phyloP scores from a whole-genome alignment of 1,140 invertebrate genomes.

The Cryptotermes secundus region DNA sequence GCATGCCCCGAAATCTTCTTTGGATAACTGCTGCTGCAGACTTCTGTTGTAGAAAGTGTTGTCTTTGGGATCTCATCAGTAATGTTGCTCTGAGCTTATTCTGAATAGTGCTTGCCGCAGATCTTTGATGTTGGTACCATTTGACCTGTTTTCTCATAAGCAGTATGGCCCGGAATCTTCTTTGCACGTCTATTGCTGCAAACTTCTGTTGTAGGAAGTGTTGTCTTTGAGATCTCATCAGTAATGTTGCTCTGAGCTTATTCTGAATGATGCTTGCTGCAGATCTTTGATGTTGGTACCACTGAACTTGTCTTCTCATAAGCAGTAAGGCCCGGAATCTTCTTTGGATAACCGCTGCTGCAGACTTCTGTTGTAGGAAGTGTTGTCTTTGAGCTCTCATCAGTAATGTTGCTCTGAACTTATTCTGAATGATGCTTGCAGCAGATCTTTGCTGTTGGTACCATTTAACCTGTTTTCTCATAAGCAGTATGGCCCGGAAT shows the following conservation, averaged over 20 bases:
- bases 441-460: slow-evolving; percentile 31
- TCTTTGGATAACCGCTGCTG: neutral
- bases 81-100: neutral
- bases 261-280: slow-evolving; percentile 49
- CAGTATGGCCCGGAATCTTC: neutral
- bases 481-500: neutral
- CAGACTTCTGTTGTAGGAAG: slow-evolving; percentile 41
- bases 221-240: slow-evolving; percentile 43
- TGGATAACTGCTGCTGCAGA: neutral
- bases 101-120: neutral
- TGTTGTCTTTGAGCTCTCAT: slow-evolving; percentile 30
- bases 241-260: slow-evolving; percentile 48
- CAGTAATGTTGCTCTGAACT: slow-evolving; percentile 33
- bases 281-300: slow-evolving; percentile 30
- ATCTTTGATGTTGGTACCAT: neutral
- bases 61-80: neutral
- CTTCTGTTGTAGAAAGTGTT: neutral
- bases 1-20: neutral
- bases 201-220: slow-evolving; percentile 37
- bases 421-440: slow-evolving; percentile 40
- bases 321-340: neutral
- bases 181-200: neutral
- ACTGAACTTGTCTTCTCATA: neutral
- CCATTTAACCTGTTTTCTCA: neutral
- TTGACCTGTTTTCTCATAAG: neutral